A percentile compares a stretch with the other conserved stretches of the same genome.
Conservation (phyloP, 2,113 vertebrate genomes). For the Melozone crissalis region DNA sequence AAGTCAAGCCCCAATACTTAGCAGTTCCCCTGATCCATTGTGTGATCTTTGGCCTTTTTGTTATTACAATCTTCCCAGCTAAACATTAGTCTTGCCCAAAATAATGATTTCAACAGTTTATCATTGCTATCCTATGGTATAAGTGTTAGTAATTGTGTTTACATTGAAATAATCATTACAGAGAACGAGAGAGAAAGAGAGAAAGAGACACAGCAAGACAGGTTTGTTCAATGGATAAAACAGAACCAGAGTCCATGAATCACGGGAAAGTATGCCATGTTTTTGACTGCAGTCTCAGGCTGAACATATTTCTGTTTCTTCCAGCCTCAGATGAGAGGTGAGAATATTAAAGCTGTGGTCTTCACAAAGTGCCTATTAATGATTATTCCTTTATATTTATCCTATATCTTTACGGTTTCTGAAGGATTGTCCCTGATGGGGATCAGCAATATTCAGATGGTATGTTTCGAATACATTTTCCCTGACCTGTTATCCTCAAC, state of each 20-base stretch:
- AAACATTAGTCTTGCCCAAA: conserved; percentile 47
- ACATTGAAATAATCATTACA: conserved; percentile 21
- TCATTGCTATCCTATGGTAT: conserved; percentile 24
- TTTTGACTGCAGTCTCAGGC: conserved; percentile 53
- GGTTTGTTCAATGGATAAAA: conserved; percentile 13
- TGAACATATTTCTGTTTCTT: conserved; percentile 21
- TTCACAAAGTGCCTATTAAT: conserved; percentile 62
- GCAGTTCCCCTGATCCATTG: conserved; percentile 74
- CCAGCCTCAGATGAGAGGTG: conserved; percentile 39
- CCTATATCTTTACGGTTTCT: conserved; percentile 43
- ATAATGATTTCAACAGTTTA: conserved; percentile 41
- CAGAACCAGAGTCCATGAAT: conserved; percentile 53
- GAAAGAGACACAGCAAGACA: conserved; percentile 20
- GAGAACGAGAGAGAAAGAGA: background rate
- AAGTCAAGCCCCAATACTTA: conserved; percentile 64
- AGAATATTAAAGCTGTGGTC: conserved; percentile 72
- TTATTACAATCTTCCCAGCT: conserved; percentile 60
- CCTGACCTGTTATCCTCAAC: conserved; percentile 63
- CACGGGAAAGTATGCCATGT: conserved; percentile 24
- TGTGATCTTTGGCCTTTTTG: conserved; percentile 79
- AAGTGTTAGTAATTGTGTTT: conserved; percentile 37
- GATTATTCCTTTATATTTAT: conserved; percentile 19
- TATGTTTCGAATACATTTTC: conserved; percentile 55
- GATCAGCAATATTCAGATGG: conserved; percentile 60
- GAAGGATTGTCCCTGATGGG: conserved; percentile 56